Percentiles rank a stretch among this genome's conserved stretches.
Conservation (phyloP, 1,140 invertebrate genomes). For the Pachyrhynchus sulphureomaculatus region DNA sequence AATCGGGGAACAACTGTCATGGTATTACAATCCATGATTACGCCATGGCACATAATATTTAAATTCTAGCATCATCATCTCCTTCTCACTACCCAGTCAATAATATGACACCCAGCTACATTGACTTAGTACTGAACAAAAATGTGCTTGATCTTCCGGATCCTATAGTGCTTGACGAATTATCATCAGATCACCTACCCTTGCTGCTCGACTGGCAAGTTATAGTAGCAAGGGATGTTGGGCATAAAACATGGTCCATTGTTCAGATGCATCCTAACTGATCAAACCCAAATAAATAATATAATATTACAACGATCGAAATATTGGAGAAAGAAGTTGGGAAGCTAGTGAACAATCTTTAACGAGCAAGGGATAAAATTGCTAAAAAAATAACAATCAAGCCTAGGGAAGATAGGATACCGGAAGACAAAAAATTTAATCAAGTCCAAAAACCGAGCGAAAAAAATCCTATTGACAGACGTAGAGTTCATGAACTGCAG, state of each 20-base stretch:
- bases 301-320: neutral
- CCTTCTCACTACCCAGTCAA: slow-evolving; percentile 9
- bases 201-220: too few species aligned
- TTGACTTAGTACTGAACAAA: slow-evolving; percentile 3
- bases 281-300: neutral
- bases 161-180: neutral
- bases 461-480: neutral
- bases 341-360: neutral
- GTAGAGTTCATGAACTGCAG: neutral
- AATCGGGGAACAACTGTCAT: neutral
- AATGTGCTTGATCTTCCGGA: neutral
- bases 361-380: too few species aligned
- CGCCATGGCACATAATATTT: neutral
- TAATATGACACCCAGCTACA: too few species aligned
- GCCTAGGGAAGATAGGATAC: neutral
- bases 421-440: neutral
- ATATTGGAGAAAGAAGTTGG: neutral
- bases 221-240: neutral
- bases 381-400: neutral
- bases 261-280: neutral
- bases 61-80: neutral
- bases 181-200: neutral
- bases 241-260: neutral
- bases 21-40: neutral
- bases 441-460: neutral